A percentile compares a stretch with the other conserved stretches of the same genome.
Conservation (phyloP, 2,888 invertebrate species). For the Alviniconcha strummeri region DNA sequence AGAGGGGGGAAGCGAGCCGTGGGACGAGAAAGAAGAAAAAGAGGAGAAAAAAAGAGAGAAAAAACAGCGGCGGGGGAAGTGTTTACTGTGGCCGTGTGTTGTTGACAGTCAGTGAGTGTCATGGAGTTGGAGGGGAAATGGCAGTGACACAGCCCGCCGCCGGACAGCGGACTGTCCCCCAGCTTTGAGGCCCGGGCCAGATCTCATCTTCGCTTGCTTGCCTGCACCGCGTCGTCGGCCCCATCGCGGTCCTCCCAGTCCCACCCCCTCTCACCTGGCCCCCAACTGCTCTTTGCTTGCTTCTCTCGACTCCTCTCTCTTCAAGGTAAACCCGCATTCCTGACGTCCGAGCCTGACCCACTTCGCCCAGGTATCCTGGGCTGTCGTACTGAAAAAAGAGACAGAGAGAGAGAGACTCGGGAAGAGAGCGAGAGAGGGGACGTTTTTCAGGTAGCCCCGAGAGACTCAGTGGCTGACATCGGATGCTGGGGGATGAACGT, state of each 20-base stretch:
- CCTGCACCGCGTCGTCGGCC: neutral
- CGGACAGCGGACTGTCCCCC: neutral
- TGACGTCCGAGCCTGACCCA: slow-evolving; percentile 30
- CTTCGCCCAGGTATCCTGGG: neutral
- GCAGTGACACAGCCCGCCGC: too few species aligned
- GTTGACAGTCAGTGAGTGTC: too few species aligned
- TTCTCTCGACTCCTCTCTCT: neutral
- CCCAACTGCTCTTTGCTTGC: neutral
- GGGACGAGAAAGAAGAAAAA: neutral
- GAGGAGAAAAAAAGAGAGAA: neutral
- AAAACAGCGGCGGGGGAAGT: neutral
- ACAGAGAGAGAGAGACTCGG: neutral
- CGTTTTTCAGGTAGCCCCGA: neutral
- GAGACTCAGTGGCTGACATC: slow-evolving; percentile 18
- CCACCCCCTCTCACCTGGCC: neutral
- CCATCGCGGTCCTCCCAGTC: neutral
- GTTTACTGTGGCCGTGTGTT: too few species aligned
- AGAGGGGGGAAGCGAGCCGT: neutral
- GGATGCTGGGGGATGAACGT: slow-evolving; percentile 33
- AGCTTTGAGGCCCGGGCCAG: neutral
- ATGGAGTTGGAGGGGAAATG: too few species aligned
- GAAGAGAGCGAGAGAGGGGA: neutral
- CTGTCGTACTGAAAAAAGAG: neutral
- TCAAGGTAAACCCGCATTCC: slow-evolving; percentile 28
- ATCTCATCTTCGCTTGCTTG: too few species aligned